Conservation (phyloP, 2,113 vertebrate species). For the Anthoscopus minutus region DNA sequence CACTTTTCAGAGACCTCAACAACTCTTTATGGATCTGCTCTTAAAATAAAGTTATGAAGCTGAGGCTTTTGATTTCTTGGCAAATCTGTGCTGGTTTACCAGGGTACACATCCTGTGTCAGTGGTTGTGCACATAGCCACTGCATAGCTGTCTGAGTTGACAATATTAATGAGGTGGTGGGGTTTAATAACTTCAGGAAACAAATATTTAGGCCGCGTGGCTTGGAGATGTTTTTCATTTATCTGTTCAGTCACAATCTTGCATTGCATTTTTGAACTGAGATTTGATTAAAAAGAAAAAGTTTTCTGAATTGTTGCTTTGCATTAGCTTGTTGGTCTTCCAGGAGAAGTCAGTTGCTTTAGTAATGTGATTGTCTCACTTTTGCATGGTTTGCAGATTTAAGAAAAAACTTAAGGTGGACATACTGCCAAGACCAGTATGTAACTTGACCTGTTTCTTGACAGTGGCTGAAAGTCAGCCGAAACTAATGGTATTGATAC, state of each 20-base stretch:
- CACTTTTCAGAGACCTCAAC: neutral
- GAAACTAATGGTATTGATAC: neutral
- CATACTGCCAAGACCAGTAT: neutral
- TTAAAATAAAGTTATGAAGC: neutral
- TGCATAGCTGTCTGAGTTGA: neutral
- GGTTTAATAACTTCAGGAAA: neutral
- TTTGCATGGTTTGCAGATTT: neutral
- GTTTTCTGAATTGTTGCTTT: neutral
- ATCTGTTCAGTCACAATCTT: neutral
- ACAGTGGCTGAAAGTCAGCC: neutral
- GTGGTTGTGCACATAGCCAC: fast-evolving
- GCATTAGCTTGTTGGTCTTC: neutral
- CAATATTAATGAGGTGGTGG: neutral
- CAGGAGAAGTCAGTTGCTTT: neutral
- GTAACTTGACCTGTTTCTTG: neutral
- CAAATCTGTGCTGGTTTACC: neutral
- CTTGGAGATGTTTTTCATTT: neutral
- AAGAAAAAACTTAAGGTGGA: neutral
- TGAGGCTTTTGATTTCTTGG: neutral
- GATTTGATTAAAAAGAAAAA: neutral
- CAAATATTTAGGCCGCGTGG: neutral
- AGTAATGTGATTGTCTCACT: neutral
- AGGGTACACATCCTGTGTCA: neutral
- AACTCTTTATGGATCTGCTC: neutral
- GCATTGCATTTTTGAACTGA: neutral